Evolutionary conservation across 2,797 vertebrate species (phyloP).

Genomic region (Thunnus albacares): DNA sequence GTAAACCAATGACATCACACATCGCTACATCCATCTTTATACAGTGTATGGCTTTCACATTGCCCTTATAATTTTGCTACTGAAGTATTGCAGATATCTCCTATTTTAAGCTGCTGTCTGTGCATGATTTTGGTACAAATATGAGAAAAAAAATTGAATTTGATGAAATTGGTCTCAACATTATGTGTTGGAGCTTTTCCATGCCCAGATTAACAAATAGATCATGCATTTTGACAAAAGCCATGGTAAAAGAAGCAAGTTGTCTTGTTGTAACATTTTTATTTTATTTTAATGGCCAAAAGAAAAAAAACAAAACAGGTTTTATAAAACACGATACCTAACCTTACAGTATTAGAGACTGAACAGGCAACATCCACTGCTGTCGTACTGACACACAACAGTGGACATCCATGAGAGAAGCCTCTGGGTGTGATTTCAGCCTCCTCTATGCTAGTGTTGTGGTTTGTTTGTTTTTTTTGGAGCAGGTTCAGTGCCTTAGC

Average conservation of each 20-base stretch:
- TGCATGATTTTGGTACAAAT: neutral
- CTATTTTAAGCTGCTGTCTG: neutral
- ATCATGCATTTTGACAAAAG: too few species aligned
- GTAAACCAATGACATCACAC: too few species aligned
- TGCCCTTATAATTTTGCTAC: neutral
- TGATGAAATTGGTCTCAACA: neutral
- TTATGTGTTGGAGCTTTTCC: neutral
- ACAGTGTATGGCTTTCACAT: too few species aligned
- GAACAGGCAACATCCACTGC: slow-evolving; percentile 12
- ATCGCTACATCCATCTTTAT: too few species aligned
- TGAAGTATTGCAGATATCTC: neutral
- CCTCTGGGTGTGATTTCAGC: slow-evolving; percentile 56
- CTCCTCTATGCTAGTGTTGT: slow-evolving; percentile 49
- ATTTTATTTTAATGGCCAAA: neutral
- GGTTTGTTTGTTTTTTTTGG: slow-evolving; percentile 75
- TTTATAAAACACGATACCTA: neutral
- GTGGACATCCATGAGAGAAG: slow-evolving; percentile 16
- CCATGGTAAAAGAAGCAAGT: neutral
- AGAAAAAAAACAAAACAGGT: neutral
- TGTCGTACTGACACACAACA: slow-evolving; percentile 4
- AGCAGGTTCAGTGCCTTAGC: slow-evolving; percentile 70
- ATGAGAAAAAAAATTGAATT: neutral
- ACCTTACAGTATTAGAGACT: neutral
- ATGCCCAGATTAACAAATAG: neutral
- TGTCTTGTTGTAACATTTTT: neutral